A percentile compares a stretch with the other conserved stretches of the same genome.
Evolutionary conservation across 2,113 vertebrate species (phyloP).

Genomic region (Sinosuthora webbiana): DNA sequence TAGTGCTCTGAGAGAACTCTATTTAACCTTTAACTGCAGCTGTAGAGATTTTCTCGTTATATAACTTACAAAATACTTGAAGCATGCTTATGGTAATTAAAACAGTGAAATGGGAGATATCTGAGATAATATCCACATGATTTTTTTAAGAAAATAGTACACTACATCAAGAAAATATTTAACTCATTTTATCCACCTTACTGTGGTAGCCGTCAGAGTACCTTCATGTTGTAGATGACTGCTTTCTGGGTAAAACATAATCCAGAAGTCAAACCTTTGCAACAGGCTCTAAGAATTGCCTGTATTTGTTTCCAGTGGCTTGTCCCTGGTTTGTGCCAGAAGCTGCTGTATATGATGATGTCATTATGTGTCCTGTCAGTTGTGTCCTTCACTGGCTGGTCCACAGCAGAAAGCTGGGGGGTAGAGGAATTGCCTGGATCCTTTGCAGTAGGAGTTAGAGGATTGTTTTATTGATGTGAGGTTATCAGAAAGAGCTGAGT

Average conservation of each 20-base stretch:
- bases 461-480: neutral
- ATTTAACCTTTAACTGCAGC: neutral
- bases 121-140: neutral
- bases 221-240: neutral
- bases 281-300: neutral
- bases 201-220: neutral
- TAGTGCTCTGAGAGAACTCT: neutral
- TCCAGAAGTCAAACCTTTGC: neutral
- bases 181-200: neutral
- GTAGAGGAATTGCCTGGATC: neutral
- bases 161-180: neutral
- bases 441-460: neutral
- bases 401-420: neutral
- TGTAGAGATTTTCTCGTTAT: neutral
- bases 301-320: neutral
- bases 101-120: neutral
- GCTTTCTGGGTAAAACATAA: neutral
- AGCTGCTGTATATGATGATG: neutral
- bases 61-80: neutral
- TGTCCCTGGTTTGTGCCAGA: neutral
- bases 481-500: neutral
- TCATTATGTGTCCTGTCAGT: neutral
- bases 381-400: neutral
- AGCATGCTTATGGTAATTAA: neutral
- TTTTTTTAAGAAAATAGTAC: neutral